Evolutionary conservation across 1,140 invertebrate genomes (phyloP).

Genomic region (Linepithema humile): DNA sequence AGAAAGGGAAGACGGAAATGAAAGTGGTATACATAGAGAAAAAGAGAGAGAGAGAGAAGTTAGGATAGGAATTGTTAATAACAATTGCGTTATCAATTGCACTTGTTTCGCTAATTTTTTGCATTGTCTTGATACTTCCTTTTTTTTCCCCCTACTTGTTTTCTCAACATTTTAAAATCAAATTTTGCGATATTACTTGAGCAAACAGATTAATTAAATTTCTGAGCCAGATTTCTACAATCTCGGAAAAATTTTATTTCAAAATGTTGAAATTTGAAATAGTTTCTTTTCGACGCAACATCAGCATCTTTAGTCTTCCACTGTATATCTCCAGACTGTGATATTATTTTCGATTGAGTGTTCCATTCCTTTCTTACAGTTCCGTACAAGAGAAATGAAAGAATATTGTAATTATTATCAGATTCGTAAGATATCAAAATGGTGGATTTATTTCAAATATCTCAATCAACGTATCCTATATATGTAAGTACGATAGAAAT

Average conservation of each 20-base stretch:
- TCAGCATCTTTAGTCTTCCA: conserved; percentile 66
- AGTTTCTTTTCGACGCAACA: background rate
- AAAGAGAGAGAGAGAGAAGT: background rate
- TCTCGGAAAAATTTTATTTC: conserved; percentile 2
- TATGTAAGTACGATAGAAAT: background rate
- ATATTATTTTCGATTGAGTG: conserved; percentile 67
- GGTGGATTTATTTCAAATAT: conserved; percentile 14
- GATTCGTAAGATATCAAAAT: conserved; percentile 12
- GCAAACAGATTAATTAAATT: background rate
- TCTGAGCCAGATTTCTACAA: background rate
- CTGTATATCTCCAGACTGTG: conserved; percentile 65
- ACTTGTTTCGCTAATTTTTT: background rate
- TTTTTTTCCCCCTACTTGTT: background rate
- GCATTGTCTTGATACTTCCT: background rate
- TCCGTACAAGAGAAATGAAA: conserved; percentile 17
- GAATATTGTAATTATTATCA: conserved; percentile 2
- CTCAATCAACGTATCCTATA: conserved; percentile 14
- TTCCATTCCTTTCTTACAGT: conserved; percentile 61
- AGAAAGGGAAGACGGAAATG: conserved; percentile 54
- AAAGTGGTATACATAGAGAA: background rate
- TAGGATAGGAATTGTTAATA: conserved; percentile 12
- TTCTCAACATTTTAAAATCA: too few species aligned
- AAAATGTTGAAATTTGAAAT: conserved; percentile 1
- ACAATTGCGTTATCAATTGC: conserved; percentile 2
- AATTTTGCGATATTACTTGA: too few species aligned